A percentile compares a stretch with the other conserved stretches of the same genome.
Conservation (phyloP, 2,888 invertebrate genomes). For the Sceliomorpha sp. region DNA sequence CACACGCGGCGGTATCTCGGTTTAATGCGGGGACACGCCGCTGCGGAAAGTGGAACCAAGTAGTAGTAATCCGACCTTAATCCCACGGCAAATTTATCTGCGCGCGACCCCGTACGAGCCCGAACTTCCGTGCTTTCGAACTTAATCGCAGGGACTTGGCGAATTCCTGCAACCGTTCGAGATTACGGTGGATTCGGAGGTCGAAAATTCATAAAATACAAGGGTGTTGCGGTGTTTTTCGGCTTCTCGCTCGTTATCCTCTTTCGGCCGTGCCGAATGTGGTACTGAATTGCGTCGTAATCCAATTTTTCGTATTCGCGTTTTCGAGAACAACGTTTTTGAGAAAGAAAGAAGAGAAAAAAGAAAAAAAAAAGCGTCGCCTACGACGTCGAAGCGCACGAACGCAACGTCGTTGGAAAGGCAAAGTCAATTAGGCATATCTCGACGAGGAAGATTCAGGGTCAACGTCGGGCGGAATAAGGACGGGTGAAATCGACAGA, state of each 20-base stretch:
- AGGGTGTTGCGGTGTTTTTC: no score
- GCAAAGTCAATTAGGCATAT: no score
- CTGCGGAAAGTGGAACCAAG: constrained; percentile 53
- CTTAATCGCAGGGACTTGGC: constrained; percentile 46
- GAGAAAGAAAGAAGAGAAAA: no score
- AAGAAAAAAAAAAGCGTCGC: no score
- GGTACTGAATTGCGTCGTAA: no score
- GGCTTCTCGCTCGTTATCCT: no score
- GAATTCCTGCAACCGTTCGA: neutral
- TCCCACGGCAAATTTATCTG: constrained; percentile 53
- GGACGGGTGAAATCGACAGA: constrained; percentile 51
- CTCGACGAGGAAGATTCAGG: neutral
- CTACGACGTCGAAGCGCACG: no score
- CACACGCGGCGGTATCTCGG: no score
- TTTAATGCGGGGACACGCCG: constrained; percentile 42
- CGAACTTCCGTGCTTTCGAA: constrained; percentile 40
- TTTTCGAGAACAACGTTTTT: no score
- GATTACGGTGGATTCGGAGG: constrained; percentile 5
- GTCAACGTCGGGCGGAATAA: neutral
- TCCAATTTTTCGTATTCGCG: no score
- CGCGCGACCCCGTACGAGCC: constrained; percentile 45
- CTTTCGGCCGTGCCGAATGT: no score
- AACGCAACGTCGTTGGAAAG: no score
- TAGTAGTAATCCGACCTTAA: constrained; percentile 50
- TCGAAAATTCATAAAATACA: constrained; percentile 19